Evolutionary conservation across 1,140 invertebrate genomes (phyloP).

Genomic region (Riptortus pedestris): DNA sequence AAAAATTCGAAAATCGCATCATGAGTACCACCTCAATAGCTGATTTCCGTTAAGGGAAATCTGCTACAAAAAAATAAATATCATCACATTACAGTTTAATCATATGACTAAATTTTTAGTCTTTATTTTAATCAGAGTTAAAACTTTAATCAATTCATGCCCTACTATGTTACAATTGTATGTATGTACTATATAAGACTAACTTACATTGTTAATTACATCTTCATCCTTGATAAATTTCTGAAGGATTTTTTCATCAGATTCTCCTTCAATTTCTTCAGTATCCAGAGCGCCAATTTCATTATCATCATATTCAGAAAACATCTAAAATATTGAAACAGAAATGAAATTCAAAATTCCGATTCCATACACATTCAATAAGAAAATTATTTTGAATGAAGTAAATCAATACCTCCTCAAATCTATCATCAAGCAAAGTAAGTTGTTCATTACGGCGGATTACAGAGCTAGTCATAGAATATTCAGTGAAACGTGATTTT

Average conservation of each 20-base stretch:
- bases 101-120: too few relatives aligned
- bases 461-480: constrained; percentile 87
- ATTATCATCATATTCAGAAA: constrained; percentile 74
- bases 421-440: constrained; percentile 73
- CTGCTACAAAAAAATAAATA: too few relatives aligned
- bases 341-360: constrained; percentile 25
- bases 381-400: not conserved
- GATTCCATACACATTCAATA: not conserved
- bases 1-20: too few relatives aligned
- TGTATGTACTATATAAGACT: too few relatives aligned
- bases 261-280: constrained; percentile 78
- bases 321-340: constrained; percentile 67
- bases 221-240: constrained; percentile 8
- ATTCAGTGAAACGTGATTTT: constrained; percentile 82
- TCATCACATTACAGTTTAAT: too few relatives aligned
- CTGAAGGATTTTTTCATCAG: constrained; percentile 38
- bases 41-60: too few relatives aligned
- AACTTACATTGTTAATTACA: not conserved
- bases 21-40: too few relatives aligned
- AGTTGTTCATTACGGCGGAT: constrained; percentile 77
- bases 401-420: constrained; percentile 88
- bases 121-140: too few relatives aligned
- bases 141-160: too few relatives aligned
- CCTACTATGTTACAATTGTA: too few relatives aligned
- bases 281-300: constrained; percentile 80